Evolutionary conservation across 2,113 vertebrate species (phyloP).

Genomic region (Sinocyclocheilus maitianheensis): DNA sequence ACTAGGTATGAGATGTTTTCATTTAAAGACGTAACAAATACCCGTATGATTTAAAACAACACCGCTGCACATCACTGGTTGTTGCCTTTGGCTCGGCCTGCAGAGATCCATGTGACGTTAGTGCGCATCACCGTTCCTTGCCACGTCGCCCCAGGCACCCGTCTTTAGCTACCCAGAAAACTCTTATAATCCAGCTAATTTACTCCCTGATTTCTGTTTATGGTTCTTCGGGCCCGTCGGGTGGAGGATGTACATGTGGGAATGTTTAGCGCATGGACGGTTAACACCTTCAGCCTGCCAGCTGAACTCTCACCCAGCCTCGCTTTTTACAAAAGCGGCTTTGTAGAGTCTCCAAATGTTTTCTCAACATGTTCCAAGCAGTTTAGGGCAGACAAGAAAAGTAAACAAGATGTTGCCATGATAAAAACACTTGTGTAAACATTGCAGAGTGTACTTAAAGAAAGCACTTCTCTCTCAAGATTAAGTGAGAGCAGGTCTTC

Average conservation of each 20-base stretch:
- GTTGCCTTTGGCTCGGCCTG: slow-evolving; percentile 76
- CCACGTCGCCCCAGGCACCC: slow-evolving; percentile 51
- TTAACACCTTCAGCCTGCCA: slow-evolving; percentile 90
- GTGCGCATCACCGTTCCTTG: slow-evolving; percentile 68
- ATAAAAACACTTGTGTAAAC: slow-evolving; percentile 99
- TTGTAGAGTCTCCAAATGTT: too few species aligned
- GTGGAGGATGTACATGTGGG: slow-evolving; percentile 82
- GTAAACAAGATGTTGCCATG: slow-evolving; percentile 99
- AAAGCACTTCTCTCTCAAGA: slow-evolving; percentile 49
- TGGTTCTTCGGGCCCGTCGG: slow-evolving; percentile 54
- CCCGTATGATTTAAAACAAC: slow-evolving; percentile 76
- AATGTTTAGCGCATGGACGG: slow-evolving; percentile 96
- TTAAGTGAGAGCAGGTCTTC: slow-evolving; percentile 19
- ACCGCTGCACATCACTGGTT: slow-evolving; percentile 65
- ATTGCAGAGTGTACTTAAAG: slow-evolving; percentile 85
- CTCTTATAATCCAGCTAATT: slow-evolving; percentile 83
- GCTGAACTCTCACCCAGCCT: too few species aligned
- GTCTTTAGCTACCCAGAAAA: slow-evolving; percentile 69
- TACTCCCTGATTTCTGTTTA: slow-evolving; percentile 73
- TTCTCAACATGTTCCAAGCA: too few species aligned
- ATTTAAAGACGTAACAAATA: slow-evolving; percentile 77
- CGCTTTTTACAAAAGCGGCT: too few species aligned
- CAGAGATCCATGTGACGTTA: slow-evolving; percentile 74
- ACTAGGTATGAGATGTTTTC: slow-evolving; percentile 76
- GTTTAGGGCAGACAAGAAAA: too few species aligned